phyloP scores from a whole-genome alignment of 1,140 invertebrate species.

The Cylas formicarius region DNA sequence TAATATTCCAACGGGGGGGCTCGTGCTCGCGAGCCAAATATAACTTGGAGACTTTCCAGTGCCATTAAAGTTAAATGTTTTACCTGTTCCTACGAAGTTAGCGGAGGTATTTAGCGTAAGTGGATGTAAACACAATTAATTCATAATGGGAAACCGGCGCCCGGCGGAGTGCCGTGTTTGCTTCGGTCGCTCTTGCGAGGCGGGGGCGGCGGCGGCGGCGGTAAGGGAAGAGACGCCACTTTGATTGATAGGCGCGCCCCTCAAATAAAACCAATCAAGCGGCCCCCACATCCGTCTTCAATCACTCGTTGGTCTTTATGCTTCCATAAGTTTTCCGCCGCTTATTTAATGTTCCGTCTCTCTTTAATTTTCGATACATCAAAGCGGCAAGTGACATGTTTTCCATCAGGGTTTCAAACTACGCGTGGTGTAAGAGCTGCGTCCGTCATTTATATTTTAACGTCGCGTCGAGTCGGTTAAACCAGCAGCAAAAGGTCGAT shows the following conservation, averaged over 20 bases:
- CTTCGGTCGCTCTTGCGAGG: no score
- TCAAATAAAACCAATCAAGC: slow-evolving; percentile 25
- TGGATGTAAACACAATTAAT: slow-evolving; percentile 33
- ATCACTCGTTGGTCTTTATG: slow-evolving; percentile 5
- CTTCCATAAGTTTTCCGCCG: slow-evolving; percentile 15
- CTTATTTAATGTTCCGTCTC: slow-evolving; percentile 16
- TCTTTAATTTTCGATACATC: slow-evolving; percentile 18
- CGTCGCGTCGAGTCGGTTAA: no score
- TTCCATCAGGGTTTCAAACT: slow-evolving; percentile 18
- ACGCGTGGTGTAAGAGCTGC: no score
- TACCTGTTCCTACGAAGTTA: slow-evolving; percentile 19
- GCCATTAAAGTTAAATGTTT: slow-evolving; percentile 24
- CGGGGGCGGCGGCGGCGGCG: no score
- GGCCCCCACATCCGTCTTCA: slow-evolving; percentile 17
- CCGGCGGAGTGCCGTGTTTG: slow-evolving; percentile 15
- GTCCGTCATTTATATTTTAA: no score
- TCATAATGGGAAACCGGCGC: slow-evolving; percentile 23
- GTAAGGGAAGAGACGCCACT: slow-evolving; percentile 9
- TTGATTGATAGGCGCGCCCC: slow-evolving; percentile 22
- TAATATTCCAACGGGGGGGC: slow-evolving; percentile 14
- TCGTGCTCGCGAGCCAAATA: slow-evolving; percentile 14
- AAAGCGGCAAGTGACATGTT: slow-evolving; percentile 17
- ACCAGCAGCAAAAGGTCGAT: no score
- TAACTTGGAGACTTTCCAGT: slow-evolving; percentile 16
- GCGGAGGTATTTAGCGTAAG: slow-evolving; percentile 25